Conservation (phyloP, 1,140 invertebrate species). For the Tetranychus urticae region DNA sequence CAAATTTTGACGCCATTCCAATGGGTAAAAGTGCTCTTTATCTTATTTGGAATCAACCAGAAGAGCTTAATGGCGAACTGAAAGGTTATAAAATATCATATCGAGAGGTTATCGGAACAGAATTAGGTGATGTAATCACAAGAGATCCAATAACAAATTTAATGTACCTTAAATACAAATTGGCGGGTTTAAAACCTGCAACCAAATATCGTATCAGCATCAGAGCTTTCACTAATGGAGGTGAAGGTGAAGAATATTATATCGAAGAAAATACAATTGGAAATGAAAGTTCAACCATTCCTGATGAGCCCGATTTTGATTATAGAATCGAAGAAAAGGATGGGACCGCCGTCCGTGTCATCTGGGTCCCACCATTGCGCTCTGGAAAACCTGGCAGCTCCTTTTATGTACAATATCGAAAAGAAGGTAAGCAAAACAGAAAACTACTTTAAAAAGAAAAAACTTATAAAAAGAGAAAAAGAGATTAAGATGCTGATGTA, state of each 20-base stretch:
- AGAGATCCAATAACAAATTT: slow-evolving; percentile 51
- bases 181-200: slow-evolving; percentile 52
- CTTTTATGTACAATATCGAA: slow-evolving; percentile 66
- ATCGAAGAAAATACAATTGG: slow-evolving; percentile 15
- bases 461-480: background rate
- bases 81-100: slow-evolving; percentile 82
- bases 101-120: slow-evolving; percentile 30
- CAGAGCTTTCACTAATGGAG: slow-evolving; percentile 51
- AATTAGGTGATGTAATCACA: slow-evolving; percentile 34
- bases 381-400: slow-evolving; percentile 45
- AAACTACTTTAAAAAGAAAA: too few species aligned
- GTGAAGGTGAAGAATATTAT: slow-evolving; percentile 35
- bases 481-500: too few species aligned
- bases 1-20: slow-evolving; percentile 51
- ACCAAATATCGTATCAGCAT: slow-evolving; percentile 68
- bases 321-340: slow-evolving; percentile 42
- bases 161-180: slow-evolving; percentile 45
- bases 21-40: slow-evolving; percentile 67
- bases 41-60: slow-evolving; percentile 71
- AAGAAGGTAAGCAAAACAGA: slow-evolving; percentile 12
- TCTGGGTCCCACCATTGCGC: slow-evolving; percentile 46
- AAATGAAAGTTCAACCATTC: slow-evolving; percentile 19
- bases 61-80: slow-evolving; percentile 72
- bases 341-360: slow-evolving; percentile 45
- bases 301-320: slow-evolving; percentile 48